These are phyloP conservation scores for Corythaixoides concolor DNA, from an alignment of 2,113 vertebrate species.

Conservation along the genomic window DNA sequence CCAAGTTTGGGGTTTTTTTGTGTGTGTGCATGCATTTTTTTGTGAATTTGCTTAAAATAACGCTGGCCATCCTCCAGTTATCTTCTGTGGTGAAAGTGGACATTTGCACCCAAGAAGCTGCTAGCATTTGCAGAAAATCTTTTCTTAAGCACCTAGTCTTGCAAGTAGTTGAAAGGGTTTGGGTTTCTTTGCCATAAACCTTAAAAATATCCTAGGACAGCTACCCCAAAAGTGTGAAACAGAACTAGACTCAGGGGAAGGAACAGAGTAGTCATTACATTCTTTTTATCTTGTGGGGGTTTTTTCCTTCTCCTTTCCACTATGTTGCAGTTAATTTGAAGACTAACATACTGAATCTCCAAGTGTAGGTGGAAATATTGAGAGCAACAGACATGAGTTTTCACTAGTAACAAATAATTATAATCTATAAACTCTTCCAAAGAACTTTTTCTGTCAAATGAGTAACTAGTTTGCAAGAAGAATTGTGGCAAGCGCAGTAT, in stretches of 20 bases:
- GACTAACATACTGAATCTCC: background rate
- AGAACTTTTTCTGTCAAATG: background rate
- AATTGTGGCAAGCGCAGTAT: background rate
- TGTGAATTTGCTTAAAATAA: background rate
- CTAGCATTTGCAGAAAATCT: background rate
- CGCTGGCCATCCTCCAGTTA: background rate
- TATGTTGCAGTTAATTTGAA: background rate
- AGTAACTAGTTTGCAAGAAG: background rate
- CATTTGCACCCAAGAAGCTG: background rate
- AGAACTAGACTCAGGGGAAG: background rate
- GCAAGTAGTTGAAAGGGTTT: background rate
- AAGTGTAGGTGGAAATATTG: background rate
- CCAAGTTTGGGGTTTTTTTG: background rate
- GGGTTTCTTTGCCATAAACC: background rate
- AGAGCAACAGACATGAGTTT: background rate
- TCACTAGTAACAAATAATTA: background rate
- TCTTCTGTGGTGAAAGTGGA: background rate
- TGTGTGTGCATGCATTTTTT: background rate
- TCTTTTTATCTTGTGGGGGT: background rate
- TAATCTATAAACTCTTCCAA: background rate
- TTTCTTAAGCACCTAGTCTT: background rate
- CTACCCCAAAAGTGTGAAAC: background rate
- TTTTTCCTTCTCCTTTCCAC: background rate
- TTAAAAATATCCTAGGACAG: background rate
- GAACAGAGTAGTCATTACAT: background rate